These are phyloP conservation scores for Carduelis carduelis DNA, from an alignment of 2,797 vertebrate genomes.

Conservation along the genomic window DNA sequence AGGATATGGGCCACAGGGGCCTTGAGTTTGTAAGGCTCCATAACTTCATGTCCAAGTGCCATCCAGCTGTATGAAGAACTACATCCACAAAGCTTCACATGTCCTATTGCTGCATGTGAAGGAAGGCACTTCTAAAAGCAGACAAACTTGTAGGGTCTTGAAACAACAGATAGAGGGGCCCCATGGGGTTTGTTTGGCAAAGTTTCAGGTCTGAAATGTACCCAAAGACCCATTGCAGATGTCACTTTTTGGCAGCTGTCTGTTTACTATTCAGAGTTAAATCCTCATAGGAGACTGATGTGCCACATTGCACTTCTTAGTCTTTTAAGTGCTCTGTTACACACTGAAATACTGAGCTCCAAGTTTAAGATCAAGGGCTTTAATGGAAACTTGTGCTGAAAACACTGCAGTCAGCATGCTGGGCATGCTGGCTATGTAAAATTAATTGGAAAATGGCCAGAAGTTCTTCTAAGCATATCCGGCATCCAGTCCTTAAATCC, in stretches of 20 bases:
- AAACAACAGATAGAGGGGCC: not conserved
- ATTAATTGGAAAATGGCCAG: not conserved
- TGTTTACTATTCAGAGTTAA: not conserved
- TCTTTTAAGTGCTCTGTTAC: not conserved
- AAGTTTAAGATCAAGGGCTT: not conserved
- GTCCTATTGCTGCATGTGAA: not conserved
- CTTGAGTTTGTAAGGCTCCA: not conserved
- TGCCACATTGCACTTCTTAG: not conserved
- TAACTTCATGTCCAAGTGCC: not conserved
- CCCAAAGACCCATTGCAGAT: not conserved
- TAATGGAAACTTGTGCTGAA: not conserved
- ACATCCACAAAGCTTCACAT: not conserved
- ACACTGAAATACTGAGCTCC: not conserved
- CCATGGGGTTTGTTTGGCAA: not conserved
- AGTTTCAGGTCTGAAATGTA: not conserved
- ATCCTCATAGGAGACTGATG: not conserved
- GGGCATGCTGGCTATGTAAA: not conserved
- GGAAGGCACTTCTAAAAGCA: not conserved
- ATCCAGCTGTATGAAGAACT: not conserved
- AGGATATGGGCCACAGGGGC: rapidly evolving
- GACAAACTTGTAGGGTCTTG: not conserved
- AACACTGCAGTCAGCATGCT: not conserved
- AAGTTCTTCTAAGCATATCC: not conserved
- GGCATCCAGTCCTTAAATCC: not conserved
- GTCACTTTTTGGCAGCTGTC: not conserved